A percentile compares a stretch with the other conserved stretches of the same genome.
Evolutionary conservation across 2,797 vertebrate genomes (phyloP).

Genomic region (Tauraco hartlaubi): DNA sequence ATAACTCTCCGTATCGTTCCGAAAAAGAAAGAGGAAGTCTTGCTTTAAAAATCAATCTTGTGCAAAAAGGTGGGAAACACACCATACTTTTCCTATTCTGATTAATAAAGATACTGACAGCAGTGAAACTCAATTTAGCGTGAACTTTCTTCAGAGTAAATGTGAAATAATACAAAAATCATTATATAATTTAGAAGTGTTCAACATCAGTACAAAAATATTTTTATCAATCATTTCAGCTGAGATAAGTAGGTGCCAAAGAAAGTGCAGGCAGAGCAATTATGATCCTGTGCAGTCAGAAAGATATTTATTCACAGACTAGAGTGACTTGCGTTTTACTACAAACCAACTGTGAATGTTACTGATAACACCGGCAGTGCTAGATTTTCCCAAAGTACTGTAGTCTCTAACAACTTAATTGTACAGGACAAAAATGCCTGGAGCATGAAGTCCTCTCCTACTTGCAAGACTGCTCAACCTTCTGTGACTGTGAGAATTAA

Average conservation of each 20-base stretch:
- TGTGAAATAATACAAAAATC: slow-evolving; percentile 75
- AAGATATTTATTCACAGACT: slow-evolving; percentile 82
- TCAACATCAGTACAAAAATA: slow-evolving; percentile 79
- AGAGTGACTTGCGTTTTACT: slow-evolving; percentile 75
- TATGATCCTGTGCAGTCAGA: slow-evolving; percentile 81
- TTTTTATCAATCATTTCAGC: slow-evolving; percentile 81
- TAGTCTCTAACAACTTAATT: slow-evolving; percentile 74
- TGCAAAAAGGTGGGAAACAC: slow-evolving; percentile 25
- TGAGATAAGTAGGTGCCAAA: slow-evolving; percentile 80
- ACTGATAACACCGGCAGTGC: slow-evolving; percentile 77
- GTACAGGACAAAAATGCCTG: slow-evolving; percentile 63
- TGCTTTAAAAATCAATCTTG: slow-evolving; percentile 47
- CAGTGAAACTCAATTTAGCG: slow-evolving; percentile 18
- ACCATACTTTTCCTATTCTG: slow-evolving; percentile 39
- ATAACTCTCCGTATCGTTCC: neutral
- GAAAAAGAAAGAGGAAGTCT: slow-evolving; percentile 46
- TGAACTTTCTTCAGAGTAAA: slow-evolving; percentile 67
- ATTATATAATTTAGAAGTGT: slow-evolving; percentile 78
- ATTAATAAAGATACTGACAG: slow-evolving; percentile 32
- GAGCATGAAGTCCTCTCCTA: slow-evolving; percentile 60
- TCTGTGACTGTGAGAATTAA: slow-evolving; percentile 69
- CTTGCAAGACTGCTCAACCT: slow-evolving; percentile 53
- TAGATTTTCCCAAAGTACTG: slow-evolving; percentile 70
- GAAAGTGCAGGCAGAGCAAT: slow-evolving; percentile 82
- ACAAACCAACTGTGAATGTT: slow-evolving; percentile 76